phyloP scores from a whole-genome alignment of 2,797 vertebrate species.

The Pangasius krempfi region DNA sequence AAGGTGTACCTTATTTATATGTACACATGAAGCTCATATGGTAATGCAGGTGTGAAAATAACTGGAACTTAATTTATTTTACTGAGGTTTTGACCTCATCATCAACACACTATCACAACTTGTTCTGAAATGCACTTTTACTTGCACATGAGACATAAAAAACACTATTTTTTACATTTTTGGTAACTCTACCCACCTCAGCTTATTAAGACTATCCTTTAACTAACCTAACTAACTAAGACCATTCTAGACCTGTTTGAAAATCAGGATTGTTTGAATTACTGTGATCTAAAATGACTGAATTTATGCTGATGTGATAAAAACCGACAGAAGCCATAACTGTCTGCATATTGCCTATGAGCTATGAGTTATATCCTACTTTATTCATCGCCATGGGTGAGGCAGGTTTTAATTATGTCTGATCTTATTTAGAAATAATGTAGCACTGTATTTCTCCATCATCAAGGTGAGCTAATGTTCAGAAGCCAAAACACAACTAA shows the following conservation, averaged over 20 bases:
- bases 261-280: background rate
- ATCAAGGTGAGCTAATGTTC: constrained; percentile 1
- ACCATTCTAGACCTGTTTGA: background rate
- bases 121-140: background rate
- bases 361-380: background rate
- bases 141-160: background rate
- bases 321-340: constrained; percentile 12
- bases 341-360: constrained; percentile 6
- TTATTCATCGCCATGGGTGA: background rate
- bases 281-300: background rate
- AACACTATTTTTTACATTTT: background rate
- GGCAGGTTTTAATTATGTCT: constrained; percentile 9
- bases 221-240: background rate
- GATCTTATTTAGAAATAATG: background rate
- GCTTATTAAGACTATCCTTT: background rate
- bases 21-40: background rate
- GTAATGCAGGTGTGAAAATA: background rate
- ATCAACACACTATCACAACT: background rate
- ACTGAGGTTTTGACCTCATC: background rate
- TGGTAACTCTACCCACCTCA: background rate
- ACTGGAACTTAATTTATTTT: background rate
- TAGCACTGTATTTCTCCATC: background rate
- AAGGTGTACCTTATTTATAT: background rate
- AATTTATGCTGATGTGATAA: background rate
- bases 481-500: constrained; percentile 17